Conservation (phyloP, 2,797 vertebrate species). For the Austrolebias charrua region DNA sequence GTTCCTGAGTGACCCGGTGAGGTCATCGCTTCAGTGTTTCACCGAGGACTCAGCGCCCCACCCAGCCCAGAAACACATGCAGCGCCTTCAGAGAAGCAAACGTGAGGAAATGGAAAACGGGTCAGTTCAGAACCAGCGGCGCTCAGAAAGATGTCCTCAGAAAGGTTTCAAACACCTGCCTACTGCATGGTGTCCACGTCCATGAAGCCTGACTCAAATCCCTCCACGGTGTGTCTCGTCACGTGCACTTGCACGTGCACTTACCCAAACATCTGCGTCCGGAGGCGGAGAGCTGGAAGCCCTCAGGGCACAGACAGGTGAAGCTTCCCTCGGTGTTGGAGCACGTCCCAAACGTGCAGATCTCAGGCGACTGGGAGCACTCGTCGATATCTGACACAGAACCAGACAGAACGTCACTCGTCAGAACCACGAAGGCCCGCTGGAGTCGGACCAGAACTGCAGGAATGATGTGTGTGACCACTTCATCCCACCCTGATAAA, state of each 20-base stretch:
- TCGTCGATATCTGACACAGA: constrained; percentile 91
- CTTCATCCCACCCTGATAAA: neutral
- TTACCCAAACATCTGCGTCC: constrained; percentile 94
- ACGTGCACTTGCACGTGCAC: constrained; percentile 11
- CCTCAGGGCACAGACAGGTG: constrained; percentile 88
- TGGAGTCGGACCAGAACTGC: constrained; percentile 2
- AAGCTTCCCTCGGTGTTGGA: constrained; percentile 94
- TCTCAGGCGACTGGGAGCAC: constrained; percentile 88
- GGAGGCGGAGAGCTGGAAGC: constrained; percentile 89
- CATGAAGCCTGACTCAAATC: too few relatives aligned
- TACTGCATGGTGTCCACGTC: too few relatives aligned
- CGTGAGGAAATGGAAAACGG: constrained; percentile 78
- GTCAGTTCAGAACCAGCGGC: constrained; percentile 50
- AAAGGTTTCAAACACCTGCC: too few relatives aligned
- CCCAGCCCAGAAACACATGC: constrained; percentile 51
- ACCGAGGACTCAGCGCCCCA: constrained; percentile 56
- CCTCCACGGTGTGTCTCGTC: too few relatives aligned
- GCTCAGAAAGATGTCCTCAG: too few relatives aligned
- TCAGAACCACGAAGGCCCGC: neutral
- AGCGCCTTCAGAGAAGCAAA: constrained; percentile 22
- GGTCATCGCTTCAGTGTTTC: constrained; percentile 74
- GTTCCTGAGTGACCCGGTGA: constrained; percentile 66
- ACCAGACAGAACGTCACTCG: constrained; percentile 11
- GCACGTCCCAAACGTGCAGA: constrained; percentile 90
- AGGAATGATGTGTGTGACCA: constrained; percentile 27